Conservation (phyloP, 2,113 vertebrate species). For the Muntiacus reevesi region DNA sequence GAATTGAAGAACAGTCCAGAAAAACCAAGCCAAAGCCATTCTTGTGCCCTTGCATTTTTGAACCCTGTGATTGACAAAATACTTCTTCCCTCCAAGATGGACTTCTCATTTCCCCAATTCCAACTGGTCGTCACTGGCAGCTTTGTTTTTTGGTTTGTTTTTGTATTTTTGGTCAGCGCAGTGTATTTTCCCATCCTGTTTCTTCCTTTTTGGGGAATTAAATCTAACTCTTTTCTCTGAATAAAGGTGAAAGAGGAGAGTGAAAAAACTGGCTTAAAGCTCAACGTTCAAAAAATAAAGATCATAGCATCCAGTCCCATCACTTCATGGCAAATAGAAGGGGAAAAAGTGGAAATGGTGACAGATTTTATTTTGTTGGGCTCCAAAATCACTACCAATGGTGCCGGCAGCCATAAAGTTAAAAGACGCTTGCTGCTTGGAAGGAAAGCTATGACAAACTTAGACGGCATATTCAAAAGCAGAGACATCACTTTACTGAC, state of each 20-base stretch:
- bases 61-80: accelerated
- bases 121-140: accelerated
- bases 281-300: neutral
- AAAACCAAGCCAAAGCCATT: neutral
- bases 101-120: neutral
- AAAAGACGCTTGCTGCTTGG: neutral
- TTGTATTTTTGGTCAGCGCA: neutral
- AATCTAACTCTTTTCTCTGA: neutral
- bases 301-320: neutral
- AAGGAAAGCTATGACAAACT: neutral
- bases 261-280: neutral
- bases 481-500: neutral
- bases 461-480: neutral
- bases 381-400: neutral
- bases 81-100: neutral
- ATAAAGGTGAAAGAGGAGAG: neutral
- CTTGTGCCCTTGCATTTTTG: neutral
- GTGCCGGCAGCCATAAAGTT: neutral
- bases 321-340: neutral
- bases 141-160: neutral
- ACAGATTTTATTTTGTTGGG: neutral
- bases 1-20: neutral
- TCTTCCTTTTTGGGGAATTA: neutral
- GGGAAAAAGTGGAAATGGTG: neutral
- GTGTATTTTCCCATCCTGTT: neutral